Base-by-base conservation (phyloP, 2,797 vertebrate genomes). In the Neomorphus geoffroyi region DNA sequence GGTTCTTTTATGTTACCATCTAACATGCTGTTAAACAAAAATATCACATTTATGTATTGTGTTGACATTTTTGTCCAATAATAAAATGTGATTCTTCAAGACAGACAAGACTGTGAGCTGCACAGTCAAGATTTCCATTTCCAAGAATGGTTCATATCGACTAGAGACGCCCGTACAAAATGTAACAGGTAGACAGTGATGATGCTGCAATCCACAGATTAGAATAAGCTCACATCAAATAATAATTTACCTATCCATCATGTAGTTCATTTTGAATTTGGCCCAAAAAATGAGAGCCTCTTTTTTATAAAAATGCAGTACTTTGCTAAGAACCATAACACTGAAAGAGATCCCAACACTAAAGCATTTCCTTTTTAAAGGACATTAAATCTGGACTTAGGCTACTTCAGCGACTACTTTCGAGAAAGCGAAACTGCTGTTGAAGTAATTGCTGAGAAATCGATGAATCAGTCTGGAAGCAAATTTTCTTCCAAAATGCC, bases 381-480 rank as follows among this genome's bases (percentile, higher is more conserved):
- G 51, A 45, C 54, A 64, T 82, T 61, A 84, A 77, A 85, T 73
- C 65, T 93, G 85, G 56, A 80, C 82, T 69, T 64, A 50, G 58
- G 75, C 66, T 84, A 73, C 58, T 83, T 92, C 61, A 39, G 48
- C 24, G 26, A 48, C 61, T 60, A 13, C 48, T 86, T 78, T 61
- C 66, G 41, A 88, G 78, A 91, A 80, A 78, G 57, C 60, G 39
- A 39, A 85, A 80, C 39, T 81, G 65, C 62, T 80, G 33, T 61
- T 83, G 27, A 91, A 61, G 66, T 86, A 90, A 86, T 90, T 92
- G 81, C 64, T 71, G 72, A 79, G 51, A 90, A 93, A 95, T 39
- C 65, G 75, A 66, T 93, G 12, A 95, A 94, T 94, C 60, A 87
- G 30, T 75, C 57, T 80, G 58, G 57, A 94, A 95, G 50, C 8